phyloP scores from a whole-genome alignment of 2,113 vertebrate species.

The Sinocyclocheilus anophthalmus region DNA sequence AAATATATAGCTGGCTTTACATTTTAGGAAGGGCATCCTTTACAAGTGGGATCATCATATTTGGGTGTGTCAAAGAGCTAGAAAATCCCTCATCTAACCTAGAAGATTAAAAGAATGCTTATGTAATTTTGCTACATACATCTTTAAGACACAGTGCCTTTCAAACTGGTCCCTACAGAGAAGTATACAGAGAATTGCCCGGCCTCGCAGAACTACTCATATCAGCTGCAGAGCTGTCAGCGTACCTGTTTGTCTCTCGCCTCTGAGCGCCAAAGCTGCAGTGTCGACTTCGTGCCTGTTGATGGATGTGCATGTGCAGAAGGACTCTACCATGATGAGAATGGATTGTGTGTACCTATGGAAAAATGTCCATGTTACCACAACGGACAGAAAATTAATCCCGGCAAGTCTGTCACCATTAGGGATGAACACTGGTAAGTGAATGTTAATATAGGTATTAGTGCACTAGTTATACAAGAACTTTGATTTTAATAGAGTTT shows the following conservation, averaged over 20 bases:
- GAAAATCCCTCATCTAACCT: background rate
- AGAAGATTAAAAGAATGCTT: background rate
- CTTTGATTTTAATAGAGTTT: background rate
- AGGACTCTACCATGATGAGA: slow-evolving; percentile 79
- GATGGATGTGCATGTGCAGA: slow-evolving; percentile 91
- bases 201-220: slow-evolving; percentile 82
- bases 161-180: slow-evolving; percentile 67
- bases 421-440: slow-evolving; percentile 88
- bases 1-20: too few species aligned
- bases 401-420: slow-evolving; percentile 78
- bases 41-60: too few species aligned
- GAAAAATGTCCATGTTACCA: slow-evolving; percentile 86
- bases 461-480: background rate
- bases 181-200: slow-evolving; percentile 80
- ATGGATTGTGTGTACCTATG: slow-evolving; percentile 80
- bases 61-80: too few species aligned
- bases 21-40: too few species aligned
- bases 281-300: slow-evolving; percentile 79
- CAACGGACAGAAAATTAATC: slow-evolving; percentile 76
- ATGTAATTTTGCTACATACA: background rate
- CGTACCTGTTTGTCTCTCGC: slow-evolving; percentile 85
- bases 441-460: background rate
- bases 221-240: slow-evolving; percentile 87
- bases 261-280: slow-evolving; percentile 77
- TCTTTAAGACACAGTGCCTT: background rate